Evolutionary conservation across 2,888 invertebrate species (phyloP).

Genomic region (Rotaria magnacalcarata): DNA sequence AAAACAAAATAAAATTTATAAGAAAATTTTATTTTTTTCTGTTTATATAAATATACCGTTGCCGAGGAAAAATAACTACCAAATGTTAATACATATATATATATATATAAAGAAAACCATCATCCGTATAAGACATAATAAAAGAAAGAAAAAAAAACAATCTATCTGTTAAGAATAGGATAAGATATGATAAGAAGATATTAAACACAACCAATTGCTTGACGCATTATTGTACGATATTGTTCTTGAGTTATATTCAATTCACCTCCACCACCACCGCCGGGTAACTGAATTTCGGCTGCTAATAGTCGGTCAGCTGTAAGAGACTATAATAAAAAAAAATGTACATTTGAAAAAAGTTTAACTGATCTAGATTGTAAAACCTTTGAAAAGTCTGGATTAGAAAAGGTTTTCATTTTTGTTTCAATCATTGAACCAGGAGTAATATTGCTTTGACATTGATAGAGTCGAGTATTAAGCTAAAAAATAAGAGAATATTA

Average conservation of each 20-base stretch:
- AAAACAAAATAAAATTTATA: background rate
- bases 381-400: conserved; percentile 25
- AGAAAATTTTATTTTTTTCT: background rate
- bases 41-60: conserved; percentile 1
- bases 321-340: background rate
- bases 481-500: background rate
- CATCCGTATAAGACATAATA: background rate
- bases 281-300: conserved; percentile 18
- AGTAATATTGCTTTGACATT: conserved; percentile 2
- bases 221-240: conserved; percentile 27
- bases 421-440: conserved; percentile 30
- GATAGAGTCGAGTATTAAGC: background rate
- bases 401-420: background rate
- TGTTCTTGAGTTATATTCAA: conserved; percentile 9
- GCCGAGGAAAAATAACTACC: background rate
- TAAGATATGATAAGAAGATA: background rate
- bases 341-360: background rate
- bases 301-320: background rate
- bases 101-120: background rate
- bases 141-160: background rate
- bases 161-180: background rate
- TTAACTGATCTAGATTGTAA: too few species aligned
- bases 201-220: background rate
- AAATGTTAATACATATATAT: background rate
- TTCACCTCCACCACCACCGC: background rate